Conservation (phyloP, 2,797 vertebrate genomes). For the Silurus aristotelis region DNA sequence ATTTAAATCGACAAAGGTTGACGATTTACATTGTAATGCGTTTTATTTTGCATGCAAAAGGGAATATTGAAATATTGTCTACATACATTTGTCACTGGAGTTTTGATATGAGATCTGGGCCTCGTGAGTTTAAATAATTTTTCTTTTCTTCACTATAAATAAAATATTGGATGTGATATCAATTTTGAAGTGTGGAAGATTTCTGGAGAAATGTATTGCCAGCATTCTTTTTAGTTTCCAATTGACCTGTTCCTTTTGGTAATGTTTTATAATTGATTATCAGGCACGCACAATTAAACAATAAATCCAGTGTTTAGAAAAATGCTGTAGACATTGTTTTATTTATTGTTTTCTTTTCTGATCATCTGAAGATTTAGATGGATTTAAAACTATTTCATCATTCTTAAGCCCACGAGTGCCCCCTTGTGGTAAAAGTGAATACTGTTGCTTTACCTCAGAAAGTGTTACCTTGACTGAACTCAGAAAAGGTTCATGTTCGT, state of each 20-base stretch:
- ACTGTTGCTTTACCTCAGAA: neutral
- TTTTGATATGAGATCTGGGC: neutral
- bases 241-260: neutral
- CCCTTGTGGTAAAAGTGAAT: constrained; percentile 43
- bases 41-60: neutral
- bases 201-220: neutral
- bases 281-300: neutral
- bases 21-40: neutral
- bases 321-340: neutral
- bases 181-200: neutral
- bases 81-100: neutral
- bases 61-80: neutral
- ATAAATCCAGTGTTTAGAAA: neutral
- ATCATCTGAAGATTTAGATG: neutral
- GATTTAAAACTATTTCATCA: too few species aligned
- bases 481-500: neutral
- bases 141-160: neutral
- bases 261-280: neutral
- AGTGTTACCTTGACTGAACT: neutral
- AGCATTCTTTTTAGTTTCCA: neutral
- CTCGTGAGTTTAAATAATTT: neutral
- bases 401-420: constrained; percentile 32
- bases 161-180: neutral
- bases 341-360: too few species aligned
- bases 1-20: neutral